Base-by-base conservation (phyloP, 1,140 invertebrate genomes). In the Drosophila willistoni region DNA sequence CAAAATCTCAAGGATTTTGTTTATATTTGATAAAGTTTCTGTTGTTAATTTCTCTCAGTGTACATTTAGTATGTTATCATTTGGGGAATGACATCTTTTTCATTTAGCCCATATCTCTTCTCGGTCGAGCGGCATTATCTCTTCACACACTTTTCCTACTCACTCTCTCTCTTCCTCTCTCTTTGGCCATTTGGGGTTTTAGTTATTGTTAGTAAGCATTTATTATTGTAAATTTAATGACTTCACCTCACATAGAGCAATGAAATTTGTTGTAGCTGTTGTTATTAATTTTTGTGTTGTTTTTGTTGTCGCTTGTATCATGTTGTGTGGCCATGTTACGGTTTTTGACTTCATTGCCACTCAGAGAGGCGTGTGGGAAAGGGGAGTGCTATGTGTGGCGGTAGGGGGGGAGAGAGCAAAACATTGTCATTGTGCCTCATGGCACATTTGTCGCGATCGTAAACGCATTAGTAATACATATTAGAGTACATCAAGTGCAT, bases 191-290 rank as follows among this genome's bases (percentile, higher is more conserved):
- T 75, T 87, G 73, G 74, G 83, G 72, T 71, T 68, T 86, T 86
- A 86, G 83, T 82, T 86, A 87, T 82, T 79, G 79, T 82, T 73
- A 76, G 83, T 80, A 51, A 51, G 44, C 44, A 51, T 51, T 51
- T 51, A 79, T 87, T 86, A 87, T 87, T 86, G 79, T 86, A 86
- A 86, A 86, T 87, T 86, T 86, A 86, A 86, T 86, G 82, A 86
- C 81, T 84, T 85, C 81, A 84, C 77, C 66, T 68, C 47, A 70
- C 60, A 61, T 42, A 57, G 29, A 74, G 36, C 33, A 39, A 39
- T n/a, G 13, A 34, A 17, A 51, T 22, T 17, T 36, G 12, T 9
- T 22, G 33, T 19, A 39, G 76, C 55, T 75, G 63, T 78, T 78
- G 71, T 78, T 75, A 78, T 75, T 75, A 71, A 75, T 75, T 75